These are phyloP conservation scores for Crossocerus cetratus DNA, from an alignment of 2,888 invertebrate genomes.

Conservation along the genomic window DNA sequence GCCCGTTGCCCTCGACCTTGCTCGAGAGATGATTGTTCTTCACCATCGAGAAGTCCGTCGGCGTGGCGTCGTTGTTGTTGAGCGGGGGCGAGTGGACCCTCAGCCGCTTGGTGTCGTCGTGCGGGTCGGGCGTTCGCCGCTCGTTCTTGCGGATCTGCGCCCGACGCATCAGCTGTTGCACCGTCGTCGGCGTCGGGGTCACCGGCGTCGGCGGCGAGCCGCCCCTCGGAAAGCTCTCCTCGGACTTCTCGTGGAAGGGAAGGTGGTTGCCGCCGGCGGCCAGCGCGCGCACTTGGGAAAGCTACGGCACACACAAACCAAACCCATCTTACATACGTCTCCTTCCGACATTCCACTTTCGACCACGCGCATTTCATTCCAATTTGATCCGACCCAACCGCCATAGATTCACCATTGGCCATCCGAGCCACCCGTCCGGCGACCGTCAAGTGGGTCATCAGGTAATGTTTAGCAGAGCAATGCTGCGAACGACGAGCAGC, in stretches of 20 bases:
- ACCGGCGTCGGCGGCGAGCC: constrained; percentile 73
- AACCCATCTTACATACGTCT: too few species aligned
- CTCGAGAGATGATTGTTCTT: constrained; percentile 80
- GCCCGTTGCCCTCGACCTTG: constrained; percentile 78
- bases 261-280: constrained; percentile 74
- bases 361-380: too few species aligned
- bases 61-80: constrained; percentile 79
- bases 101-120: constrained; percentile 80
- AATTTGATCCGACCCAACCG: too few species aligned
- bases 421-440: too few species aligned
- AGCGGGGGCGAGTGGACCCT: constrained; percentile 74
- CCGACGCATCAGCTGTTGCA: constrained; percentile 84
- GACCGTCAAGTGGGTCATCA: too few species aligned
- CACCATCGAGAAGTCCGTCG: constrained; percentile 80
- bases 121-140: constrained; percentile 83
- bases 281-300: constrained; percentile 75
- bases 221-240: constrained; percentile 72
- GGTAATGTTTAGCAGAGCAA: too few species aligned
- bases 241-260: constrained; percentile 74
- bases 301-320: constrained; percentile 54
- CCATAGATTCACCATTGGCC: too few species aligned
- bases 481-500: too few species aligned
- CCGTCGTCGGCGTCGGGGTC: constrained; percentile 77
- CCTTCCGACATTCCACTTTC: too few species aligned
- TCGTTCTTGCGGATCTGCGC: constrained; percentile 78